Conservation (phyloP, 2,797 vertebrate genomes). For the Perodicticus potto region DNA sequence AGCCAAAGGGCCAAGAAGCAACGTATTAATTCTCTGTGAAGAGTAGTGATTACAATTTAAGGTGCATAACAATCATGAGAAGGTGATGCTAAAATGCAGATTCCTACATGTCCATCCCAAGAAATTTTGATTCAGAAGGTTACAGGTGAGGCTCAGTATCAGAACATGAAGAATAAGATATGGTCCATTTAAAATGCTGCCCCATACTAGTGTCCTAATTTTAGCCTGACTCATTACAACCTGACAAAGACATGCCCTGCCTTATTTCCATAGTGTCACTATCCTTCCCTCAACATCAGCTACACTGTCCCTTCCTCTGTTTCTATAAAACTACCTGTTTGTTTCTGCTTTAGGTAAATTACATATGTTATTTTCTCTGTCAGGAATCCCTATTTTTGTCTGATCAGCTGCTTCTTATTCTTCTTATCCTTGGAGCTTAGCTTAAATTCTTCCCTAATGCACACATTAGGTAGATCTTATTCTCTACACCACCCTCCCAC, state of each 20-base stretch:
- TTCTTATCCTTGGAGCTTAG: not conserved
- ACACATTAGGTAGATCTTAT: not conserved
- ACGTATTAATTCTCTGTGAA: conserved; percentile 11
- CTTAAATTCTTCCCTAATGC: not conserved
- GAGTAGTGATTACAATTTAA: not conserved
- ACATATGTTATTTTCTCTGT: not conserved
- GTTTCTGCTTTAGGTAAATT: not conserved
- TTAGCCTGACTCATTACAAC: not conserved
- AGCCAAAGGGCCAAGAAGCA: too few relatives aligned
- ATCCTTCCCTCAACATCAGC: not conserved
- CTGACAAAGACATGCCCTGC: not conserved
- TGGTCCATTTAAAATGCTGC: not conserved
- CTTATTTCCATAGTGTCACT: not conserved
- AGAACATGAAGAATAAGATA: not conserved
- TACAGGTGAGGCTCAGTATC: not conserved
- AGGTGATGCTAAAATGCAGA: not conserved
- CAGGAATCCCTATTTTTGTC: not conserved
- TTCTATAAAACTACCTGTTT: not conserved
- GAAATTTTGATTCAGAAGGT: not conserved
- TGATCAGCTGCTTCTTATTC: not conserved
- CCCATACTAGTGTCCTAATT: not conserved
- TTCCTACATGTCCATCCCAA: not conserved
- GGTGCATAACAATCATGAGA: not conserved
- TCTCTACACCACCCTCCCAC: not conserved
- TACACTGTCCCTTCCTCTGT: not conserved